Base-by-base conservation (phyloP, 2,797 vertebrate genomes). In the Clarias pachynema region DNA sequence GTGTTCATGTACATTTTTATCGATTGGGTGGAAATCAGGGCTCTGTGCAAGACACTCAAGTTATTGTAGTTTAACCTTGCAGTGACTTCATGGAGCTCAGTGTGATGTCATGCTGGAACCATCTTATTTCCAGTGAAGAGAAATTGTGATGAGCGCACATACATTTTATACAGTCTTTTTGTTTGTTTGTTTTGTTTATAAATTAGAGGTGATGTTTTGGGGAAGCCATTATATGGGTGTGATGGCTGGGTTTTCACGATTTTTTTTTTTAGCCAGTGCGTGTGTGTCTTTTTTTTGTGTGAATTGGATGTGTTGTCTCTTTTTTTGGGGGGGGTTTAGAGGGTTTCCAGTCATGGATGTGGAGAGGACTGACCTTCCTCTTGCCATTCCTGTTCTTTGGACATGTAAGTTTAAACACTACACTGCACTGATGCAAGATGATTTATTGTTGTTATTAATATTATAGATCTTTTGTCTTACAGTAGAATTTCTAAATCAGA, bases 301-400 rank as follows among this genome's bases (percentile, higher is more conserved):
- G 3, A 68, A 37, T n/a, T 53, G n/a, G 24, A 40, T 80, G 31
- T 24, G 1, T 83, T 53, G 24, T 59, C 22, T 44, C 59, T 78
- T 4, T 89, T 1, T 92, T 44, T 9, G 8, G 34, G 4, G 37
- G 5, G 79, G 88, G 88, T 90, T 22, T 94, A 99, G 98, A 99
- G 93, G 98, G 98, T 53, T 99, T 99, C 93, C 98, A 99, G 94
- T 99, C 98, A n/a, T 99, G 98, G 98, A 99, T 99, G 98, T 99
- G 98, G 98, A 95, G 98, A 86, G 98, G 98, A 1, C 96, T 99
- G 89, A 98, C 98, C 0, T 99, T 99, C 91, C 96, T 99, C 65
- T 95, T 99, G 86, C 98, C 98, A 0, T 98, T 97, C 90, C 95
- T 99, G 82, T 99, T 99, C 94, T 99, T 98, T 74, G 98, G 98